These are phyloP conservation scores for Orientallactaga sibirica DNA, from an alignment of 2,797 vertebrate genomes.

Conservation along the genomic window DNA sequence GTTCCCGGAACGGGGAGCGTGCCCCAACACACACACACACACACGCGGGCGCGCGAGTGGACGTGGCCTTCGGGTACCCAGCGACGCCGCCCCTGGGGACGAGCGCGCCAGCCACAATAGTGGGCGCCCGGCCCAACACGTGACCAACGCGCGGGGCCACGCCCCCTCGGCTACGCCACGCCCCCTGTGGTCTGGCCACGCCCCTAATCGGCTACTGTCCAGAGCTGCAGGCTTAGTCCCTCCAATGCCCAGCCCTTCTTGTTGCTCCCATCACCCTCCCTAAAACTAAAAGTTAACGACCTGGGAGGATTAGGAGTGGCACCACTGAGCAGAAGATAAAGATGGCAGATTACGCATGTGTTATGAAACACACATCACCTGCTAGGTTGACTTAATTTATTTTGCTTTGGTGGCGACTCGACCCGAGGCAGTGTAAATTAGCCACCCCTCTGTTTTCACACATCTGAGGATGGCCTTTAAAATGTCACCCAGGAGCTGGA, in stretches of 20 bases:
- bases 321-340: neutral
- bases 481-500: neutral
- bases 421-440: neutral
- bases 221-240: neutral
- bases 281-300: no score
- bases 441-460: neutral
- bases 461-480: conserved; percentile 7
- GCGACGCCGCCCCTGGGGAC: neutral
- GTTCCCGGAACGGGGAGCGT: accelerated
- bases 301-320: neutral
- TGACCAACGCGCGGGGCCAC: conserved; percentile 25
- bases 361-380: neutral
- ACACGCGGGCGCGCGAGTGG: neutral
- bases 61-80: accelerated
- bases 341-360: neutral
- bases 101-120: neutral
- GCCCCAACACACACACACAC: no score
- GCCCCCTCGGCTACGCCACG: no score
- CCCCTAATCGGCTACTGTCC: no score
- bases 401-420: conserved; percentile 2
- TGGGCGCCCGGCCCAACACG: neutral
- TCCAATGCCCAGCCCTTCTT: no score
- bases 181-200: no score
- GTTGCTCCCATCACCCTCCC: no score
- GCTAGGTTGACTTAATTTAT: neutral